These are phyloP conservation scores for Monoplex corrugatus DNA, from an alignment of 2,888 invertebrate species.

Conservation along the genomic window DNA sequence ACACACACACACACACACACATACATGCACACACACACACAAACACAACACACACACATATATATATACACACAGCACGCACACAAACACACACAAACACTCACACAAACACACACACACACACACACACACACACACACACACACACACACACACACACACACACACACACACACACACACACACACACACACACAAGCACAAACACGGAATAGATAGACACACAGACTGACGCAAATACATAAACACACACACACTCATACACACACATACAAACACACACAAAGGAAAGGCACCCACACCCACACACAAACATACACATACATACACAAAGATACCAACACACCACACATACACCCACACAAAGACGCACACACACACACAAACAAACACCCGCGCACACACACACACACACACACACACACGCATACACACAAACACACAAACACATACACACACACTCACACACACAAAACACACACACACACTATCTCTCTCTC, in stretches of 20 bases:
- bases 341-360: too few relatives aligned
- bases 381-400: too few relatives aligned
- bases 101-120: background rate
- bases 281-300: too few relatives aligned
- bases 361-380: too few relatives aligned
- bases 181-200: background rate
- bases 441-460: background rate
- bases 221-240: too few relatives aligned
- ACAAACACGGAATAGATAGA: too few relatives aligned
- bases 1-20: too few relatives aligned
- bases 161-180: constrained; percentile 7
- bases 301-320: too few relatives aligned
- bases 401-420: too few relatives aligned
- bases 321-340: too few relatives aligned
- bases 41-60: background rate
- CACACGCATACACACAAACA: too few relatives aligned
- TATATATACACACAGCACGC: background rate
- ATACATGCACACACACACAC: background rate
- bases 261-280: background rate
- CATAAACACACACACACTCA: background rate
- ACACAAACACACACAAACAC: background rate
- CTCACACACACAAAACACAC: background rate
- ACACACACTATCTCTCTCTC: too few relatives aligned
- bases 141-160: background rate
- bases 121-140: background rate